phyloP scores from a whole-genome alignment of 2,113 vertebrate species.

The Dryoscopus gambensis region DNA sequence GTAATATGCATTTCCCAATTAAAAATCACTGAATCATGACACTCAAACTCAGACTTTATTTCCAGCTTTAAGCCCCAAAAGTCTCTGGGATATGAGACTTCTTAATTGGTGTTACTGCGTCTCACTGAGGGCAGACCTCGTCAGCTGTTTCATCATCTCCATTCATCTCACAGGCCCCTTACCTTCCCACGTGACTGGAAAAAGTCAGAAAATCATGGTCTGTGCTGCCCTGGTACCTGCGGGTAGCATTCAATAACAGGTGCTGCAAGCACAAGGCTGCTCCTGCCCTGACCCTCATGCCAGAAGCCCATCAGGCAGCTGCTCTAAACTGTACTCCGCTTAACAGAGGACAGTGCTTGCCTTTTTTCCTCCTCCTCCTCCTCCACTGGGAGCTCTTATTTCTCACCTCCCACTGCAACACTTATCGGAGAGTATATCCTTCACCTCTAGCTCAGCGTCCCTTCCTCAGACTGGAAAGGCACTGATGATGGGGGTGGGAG shows the following conservation, averaged over 20 bases:
- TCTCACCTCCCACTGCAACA: constrained; percentile 34
- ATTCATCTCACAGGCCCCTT: background rate
- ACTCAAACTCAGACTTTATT: background rate
- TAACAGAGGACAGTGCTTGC: background rate
- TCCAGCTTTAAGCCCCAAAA: background rate
- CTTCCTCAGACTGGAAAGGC: constrained; percentile 9
- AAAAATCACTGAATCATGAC: background rate
- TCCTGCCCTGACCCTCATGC: background rate
- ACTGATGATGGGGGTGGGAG: background rate
- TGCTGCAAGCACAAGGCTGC: background rate
- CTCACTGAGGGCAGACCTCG: background rate
- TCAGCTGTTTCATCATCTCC: fast-evolving
- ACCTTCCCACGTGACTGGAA: background rate
- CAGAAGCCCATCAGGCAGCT: constrained; percentile 11
- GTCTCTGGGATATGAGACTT: background rate
- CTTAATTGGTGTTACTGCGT: background rate
- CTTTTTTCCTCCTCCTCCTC: background rate
- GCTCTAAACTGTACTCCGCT: background rate
- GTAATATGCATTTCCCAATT: background rate
- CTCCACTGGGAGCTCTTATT: background rate
- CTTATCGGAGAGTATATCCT: background rate
- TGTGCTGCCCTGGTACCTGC: constrained; percentile 23
- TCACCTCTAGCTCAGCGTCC: background rate
- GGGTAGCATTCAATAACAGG: constrained; percentile 28
- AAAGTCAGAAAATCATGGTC: background rate